Conservation (phyloP, 1,140 invertebrate species). For the Cotesia vestalis region DNA sequence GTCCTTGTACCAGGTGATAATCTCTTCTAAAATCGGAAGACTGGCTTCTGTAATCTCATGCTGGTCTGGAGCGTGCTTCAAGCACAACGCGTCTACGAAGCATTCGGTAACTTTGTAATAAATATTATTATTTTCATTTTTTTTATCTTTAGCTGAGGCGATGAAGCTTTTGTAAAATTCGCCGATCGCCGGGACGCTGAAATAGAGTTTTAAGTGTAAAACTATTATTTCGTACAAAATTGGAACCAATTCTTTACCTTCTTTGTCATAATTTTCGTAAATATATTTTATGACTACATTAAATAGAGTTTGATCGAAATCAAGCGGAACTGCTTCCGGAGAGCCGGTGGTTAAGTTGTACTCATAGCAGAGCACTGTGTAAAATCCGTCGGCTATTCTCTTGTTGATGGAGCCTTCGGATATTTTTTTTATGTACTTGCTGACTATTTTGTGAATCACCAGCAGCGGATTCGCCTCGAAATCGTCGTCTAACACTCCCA, state of each 20-base stretch:
- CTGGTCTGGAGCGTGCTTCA: background rate
- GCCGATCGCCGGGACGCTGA: background rate
- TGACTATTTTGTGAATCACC: conserved; percentile 12
- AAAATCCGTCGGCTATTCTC: background rate
- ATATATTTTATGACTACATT: background rate
- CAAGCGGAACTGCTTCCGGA: background rate
- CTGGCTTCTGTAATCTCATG: background rate
- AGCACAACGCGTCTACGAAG: conserved; percentile 1
- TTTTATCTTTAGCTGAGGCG: no score
- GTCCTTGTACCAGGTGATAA: background rate
- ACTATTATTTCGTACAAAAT: conserved; percentile 7
- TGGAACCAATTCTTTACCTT: background rate
- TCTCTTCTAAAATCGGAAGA: background rate
- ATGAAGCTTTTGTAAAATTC: background rate
- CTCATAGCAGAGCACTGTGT: conserved; percentile 9
- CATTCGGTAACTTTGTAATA: background rate
- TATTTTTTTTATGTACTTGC: background rate
- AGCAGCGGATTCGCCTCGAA: conserved; percentile 7
- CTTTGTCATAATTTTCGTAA: background rate
- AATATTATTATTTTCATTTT: background rate
- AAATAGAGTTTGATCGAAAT: background rate
- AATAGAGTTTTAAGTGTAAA: background rate
- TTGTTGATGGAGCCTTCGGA: background rate
- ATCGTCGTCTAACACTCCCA: background rate
- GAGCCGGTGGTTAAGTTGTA: background rate